Base-by-base conservation (phyloP, 2,113 vertebrate species). In the Platichthys flesus region DNA sequence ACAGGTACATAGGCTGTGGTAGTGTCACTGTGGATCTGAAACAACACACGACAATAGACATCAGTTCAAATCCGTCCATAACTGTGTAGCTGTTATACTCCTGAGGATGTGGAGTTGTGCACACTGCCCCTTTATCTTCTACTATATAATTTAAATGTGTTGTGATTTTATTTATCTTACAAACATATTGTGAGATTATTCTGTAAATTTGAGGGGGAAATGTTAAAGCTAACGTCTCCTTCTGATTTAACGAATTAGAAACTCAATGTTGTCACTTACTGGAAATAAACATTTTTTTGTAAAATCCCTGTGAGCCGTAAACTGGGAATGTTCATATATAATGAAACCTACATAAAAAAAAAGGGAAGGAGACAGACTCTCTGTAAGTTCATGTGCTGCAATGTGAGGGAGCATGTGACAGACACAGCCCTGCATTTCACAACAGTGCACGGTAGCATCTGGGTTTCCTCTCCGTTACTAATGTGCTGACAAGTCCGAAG, bases 11-110 rank as follows among this genome's bases (percentile, higher is more conserved):
- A 55, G 23, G 74, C 83, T 37, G 52, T 68, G 62, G 88, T 94
- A 51, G 64, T 86, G 51, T 82, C 40, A 64, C 88, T 93, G 84
- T 84, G 90, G 71, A 93, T 83, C 94, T 94, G 78, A 89, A 74
- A 82, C 31, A 1, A 31, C 31, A 31, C 21, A 73, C 6, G 71
- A 65, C 55, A 81, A 31, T 21, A 71, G 14, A 64, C 24, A 57
- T 45, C 2, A 15, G 24, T 23, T 15, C 13, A 24, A 40, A 40
- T 45, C n/a, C 23, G 20, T 42, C 18, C 16, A 10, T 4, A 61
- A 42, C 35, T 4, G 13, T 20, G 58, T 20, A 37, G 15, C 58
- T 5, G 16, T 37, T 60, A 15, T 0, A 18, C 18, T 31, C 26
- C 24, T 9, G 26, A 18, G 9, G 15, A 35, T 31, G 20, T 28